These are phyloP conservation scores for Ctenoplectra terminalis DNA, from an alignment of 1,140 invertebrate species.

Conservation along the genomic window DNA sequence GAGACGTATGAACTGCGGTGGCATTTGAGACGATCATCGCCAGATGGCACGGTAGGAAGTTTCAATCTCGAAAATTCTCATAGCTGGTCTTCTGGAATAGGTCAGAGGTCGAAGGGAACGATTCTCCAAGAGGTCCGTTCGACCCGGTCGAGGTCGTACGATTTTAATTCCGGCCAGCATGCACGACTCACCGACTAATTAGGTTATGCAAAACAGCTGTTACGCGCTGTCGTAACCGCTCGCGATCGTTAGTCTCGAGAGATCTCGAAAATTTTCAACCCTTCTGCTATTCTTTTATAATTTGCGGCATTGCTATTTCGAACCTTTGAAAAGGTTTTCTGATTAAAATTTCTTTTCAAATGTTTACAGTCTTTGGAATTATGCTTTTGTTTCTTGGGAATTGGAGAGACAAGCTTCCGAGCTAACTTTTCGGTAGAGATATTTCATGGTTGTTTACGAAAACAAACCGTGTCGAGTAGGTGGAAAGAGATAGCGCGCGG, in stretches of 20 bases:
- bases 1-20: too few relatives aligned
- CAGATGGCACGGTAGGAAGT: neutral
- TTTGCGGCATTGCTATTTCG: too few relatives aligned
- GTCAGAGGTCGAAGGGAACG: neutral
- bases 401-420: neutral
- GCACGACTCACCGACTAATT: constrained; percentile 60
- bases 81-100: neutral
- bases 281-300: too few relatives aligned
- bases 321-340: too few relatives aligned
- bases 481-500: neutral
- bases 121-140: neutral
- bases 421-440: neutral
- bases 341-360: too few relatives aligned
- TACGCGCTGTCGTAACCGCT: constrained; percentile 10
- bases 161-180: constrained; percentile 60
- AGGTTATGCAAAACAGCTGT: constrained; percentile 72
- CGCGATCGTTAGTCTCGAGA: too few relatives aligned
- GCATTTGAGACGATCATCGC: neutral
- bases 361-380: too few relatives aligned
- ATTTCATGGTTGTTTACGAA: neutral
- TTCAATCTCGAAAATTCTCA: too few relatives aligned
- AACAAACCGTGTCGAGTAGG: too few relatives aligned
- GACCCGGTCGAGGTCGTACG: neutral
- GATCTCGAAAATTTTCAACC: neutral
- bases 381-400: neutral